Evolutionary conservation across 1,140 invertebrate genomes (phyloP).

Genomic region (Choristoneura fumiferana): DNA sequence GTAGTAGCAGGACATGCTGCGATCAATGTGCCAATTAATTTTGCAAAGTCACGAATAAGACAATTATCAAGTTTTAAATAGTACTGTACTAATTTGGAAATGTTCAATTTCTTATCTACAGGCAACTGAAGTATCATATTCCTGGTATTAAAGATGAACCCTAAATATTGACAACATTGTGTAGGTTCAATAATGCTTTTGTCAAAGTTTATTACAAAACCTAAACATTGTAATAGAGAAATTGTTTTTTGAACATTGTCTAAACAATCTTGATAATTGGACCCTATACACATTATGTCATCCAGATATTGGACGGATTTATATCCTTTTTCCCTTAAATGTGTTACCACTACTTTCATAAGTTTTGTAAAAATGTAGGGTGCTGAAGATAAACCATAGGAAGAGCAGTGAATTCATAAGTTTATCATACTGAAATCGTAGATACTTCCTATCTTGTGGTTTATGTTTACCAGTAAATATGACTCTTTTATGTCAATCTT

Average conservation of each 20-base stretch:
- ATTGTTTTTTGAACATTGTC: neutral
- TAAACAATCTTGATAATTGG: neutral
- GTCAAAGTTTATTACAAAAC: no score
- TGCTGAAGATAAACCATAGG: no score
- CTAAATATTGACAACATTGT: neutral
- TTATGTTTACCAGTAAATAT: conserved; percentile 6
- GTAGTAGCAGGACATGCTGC: conserved; percentile 24
- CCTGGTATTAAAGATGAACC: neutral
- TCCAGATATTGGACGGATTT: neutral
- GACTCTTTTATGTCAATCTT: conserved; percentile 17
- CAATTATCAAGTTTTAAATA: neutral
- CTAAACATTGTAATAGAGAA: neutral
- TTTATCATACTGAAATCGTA: neutral
- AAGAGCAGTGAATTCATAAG: no score
- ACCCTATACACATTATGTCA: conserved; percentile 12
- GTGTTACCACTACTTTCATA: conserved; percentile 6
- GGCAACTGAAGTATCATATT: neutral
- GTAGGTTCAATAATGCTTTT: conserved; percentile 13
- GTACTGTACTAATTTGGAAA: neutral
- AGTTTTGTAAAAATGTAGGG: neutral
- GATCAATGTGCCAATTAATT: conserved; percentile 22
- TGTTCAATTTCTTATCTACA: neutral
- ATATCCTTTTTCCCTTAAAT: conserved; percentile 2
- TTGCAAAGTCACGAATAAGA: conserved; percentile 21
- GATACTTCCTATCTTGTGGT: neutral